Percentiles rank a stretch among this genome's conserved stretches.
These are phyloP conservation scores for Hypolimnas misippus DNA, from an alignment of 2,888 invertebrate genomes.

Conservation along the genomic window DNA sequence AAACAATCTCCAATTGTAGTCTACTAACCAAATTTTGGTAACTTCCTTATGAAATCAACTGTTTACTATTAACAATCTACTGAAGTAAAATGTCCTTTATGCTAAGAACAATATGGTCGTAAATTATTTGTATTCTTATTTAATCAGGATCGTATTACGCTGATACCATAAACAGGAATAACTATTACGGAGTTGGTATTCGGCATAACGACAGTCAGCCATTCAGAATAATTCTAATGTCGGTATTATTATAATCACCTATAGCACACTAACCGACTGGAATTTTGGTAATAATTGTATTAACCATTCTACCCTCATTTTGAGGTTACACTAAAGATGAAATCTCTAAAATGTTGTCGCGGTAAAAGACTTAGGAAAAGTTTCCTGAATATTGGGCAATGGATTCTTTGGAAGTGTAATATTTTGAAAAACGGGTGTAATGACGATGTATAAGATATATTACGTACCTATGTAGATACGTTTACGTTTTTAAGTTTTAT, in stretches of 20 bases:
- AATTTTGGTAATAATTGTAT: not conserved
- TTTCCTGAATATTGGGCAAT: not conserved
- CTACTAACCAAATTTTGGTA: not conserved
- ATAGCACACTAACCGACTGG: not conserved
- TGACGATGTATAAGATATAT: no score
- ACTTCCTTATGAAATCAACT: slow-evolving; percentile 6
- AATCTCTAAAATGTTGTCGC: not conserved
- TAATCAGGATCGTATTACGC: slow-evolving; percentile 36
- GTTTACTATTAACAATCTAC: not conserved
- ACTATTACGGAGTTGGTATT: slow-evolving; percentile 30
- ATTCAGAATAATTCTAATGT: not conserved
- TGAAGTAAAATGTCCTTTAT: not conserved
- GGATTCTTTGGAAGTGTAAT: no score
- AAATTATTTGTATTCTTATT: slow-evolving; percentile 2
- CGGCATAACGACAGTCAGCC: not conserved
- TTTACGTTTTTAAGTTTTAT: no score
- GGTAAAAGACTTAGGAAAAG: not conserved
- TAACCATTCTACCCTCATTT: not conserved
- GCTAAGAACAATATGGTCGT: not conserved
- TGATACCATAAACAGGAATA: slow-evolving; percentile 29
- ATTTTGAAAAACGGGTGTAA: no score
- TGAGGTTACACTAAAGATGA: not conserved
- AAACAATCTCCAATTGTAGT: slow-evolving; percentile 3
- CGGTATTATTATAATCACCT: not conserved
- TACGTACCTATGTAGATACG: no score